Conservation (phyloP, 2,888 invertebrate species). For the Metallyticus violacea region DNA sequence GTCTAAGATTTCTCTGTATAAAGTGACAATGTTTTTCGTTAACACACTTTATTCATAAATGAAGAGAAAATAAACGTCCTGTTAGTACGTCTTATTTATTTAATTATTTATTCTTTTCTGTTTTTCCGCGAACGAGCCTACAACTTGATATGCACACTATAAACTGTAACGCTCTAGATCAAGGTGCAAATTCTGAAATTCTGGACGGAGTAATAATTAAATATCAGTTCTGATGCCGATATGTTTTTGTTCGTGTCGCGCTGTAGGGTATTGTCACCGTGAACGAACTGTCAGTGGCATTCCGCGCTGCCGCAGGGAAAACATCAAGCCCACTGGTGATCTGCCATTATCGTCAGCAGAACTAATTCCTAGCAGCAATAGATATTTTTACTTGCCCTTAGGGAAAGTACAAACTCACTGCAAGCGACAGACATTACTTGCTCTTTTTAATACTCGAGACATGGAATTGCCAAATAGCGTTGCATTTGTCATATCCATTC, state of each 20-base stretch:
- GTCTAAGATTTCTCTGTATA: no score
- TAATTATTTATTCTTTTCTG: no score
- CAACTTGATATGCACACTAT: no score
- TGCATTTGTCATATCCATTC: no score
- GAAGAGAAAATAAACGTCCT: neutral
- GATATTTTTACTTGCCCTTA: neutral
- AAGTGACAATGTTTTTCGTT: no score
- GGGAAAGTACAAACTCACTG: neutral
- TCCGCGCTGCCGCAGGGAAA: neutral
- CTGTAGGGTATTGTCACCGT: neutral
- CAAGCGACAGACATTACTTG: neutral
- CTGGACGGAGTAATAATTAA: neutral
- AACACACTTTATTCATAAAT: no score
- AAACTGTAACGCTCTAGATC: neutral
- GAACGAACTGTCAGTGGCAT: neutral
- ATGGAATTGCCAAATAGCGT: no score
- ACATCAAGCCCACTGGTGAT: no score
- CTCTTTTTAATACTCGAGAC: neutral
- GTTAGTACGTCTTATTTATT: no score
- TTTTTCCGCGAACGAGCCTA: neutral
- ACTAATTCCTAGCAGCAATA: neutral
- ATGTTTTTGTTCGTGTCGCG: no score
- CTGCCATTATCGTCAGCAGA: neutral
- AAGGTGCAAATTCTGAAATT: neutral
- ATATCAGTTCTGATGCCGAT: neutral